Conservation (phyloP, 2,888 invertebrate species). For the Caenorhabditis uteleia region DNA sequence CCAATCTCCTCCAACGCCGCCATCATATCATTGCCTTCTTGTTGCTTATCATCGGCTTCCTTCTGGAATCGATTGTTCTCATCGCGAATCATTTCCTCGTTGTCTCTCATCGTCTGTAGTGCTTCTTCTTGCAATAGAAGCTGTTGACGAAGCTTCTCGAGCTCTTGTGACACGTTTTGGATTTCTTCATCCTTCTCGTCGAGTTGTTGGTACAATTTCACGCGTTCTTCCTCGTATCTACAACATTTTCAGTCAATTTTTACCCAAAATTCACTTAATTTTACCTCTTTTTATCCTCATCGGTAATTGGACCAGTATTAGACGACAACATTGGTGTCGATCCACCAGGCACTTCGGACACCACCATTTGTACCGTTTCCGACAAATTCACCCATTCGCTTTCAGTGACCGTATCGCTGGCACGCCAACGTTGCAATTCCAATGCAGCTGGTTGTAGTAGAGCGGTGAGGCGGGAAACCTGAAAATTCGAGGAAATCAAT, state of each 20-base stretch:
- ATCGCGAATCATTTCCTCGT: conserved; percentile 71
- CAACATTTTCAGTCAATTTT: background rate
- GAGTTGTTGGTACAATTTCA: conserved; percentile 90
- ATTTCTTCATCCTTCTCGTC: conserved; percentile 99
- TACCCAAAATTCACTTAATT: background rate
- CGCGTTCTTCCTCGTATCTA: conserved; percentile 83
- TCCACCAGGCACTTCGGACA: conserved; percentile 44
- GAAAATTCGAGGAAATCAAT: too few species aligned
- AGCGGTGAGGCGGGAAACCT: conserved; percentile 79
- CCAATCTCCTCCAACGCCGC: conserved; percentile 98
- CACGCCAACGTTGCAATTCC: conserved; percentile 88
- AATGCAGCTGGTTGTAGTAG: conserved; percentile 88
- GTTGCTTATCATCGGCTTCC: conserved; percentile 88
- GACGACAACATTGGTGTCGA: conserved; percentile 63
- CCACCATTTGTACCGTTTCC: conserved; percentile 39
- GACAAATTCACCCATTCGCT: conserved; percentile 61
- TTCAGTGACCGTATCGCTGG: conserved; percentile 74
- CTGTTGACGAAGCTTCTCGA: conserved; percentile 96
- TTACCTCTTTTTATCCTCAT: conserved; percentile 58
- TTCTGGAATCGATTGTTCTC: conserved; percentile 78
- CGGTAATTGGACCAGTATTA: conserved; percentile 71
- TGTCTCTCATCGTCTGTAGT: conserved; percentile 41
- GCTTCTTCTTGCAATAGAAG: conserved; percentile 48
- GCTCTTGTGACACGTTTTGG: conserved; percentile 93
- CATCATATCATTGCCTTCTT: conserved; percentile 71